Conservation (phyloP, 53 echinoderm and acorn worm species). For the Temnopleurus reevesii region DNA sequence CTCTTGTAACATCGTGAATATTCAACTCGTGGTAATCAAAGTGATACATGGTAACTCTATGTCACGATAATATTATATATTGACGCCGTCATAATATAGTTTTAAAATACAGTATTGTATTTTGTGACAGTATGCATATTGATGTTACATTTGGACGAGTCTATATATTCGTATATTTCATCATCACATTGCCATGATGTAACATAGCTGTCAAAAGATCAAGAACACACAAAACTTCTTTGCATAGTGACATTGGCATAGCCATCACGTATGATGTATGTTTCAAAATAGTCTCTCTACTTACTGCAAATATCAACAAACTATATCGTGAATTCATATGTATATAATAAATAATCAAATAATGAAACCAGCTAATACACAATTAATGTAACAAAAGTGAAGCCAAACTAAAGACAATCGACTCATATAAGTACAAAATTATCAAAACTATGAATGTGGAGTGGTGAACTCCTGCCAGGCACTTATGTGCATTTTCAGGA, state of each 20-base stretch:
- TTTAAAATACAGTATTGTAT: background rate
- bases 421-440: background rate
- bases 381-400: background rate
- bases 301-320: background rate
- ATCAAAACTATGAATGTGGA: slow-evolving; percentile 15
- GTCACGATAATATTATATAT: background rate
- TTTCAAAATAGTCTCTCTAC: background rate
- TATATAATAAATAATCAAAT: slow-evolving; percentile 7
- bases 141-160: background rate
- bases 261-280: background rate
- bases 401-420: background rate
- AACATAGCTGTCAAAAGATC: background rate
- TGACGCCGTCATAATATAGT: background rate
- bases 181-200: background rate
- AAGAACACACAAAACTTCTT: background rate
- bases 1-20: slow-evolving; percentile 5
- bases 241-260: slow-evolving; percentile 20
- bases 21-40: background rate
- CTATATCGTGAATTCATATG: background rate
- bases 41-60: background rate
- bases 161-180: background rate
- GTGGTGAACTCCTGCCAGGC: background rate
- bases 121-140: background rate
- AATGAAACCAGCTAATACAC: no score
- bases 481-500: slow-evolving; percentile 23